Evolutionary conservation across 2,797 vertebrate species (phyloP).

Genomic region (Lepilemur septentrionalis): DNA sequence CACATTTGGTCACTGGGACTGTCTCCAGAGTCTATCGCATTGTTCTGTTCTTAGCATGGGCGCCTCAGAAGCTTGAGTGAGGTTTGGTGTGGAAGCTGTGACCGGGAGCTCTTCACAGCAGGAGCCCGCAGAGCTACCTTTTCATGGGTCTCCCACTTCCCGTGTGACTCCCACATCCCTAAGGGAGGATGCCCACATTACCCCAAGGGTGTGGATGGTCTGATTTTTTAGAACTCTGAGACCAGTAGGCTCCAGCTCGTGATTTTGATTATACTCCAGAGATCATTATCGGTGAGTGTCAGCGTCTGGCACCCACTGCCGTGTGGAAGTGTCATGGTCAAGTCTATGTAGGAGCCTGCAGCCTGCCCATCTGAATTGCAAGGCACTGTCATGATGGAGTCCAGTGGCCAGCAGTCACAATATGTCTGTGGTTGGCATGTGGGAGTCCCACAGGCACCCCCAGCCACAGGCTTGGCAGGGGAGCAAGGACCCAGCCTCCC

Average conservation of each 20-base stretch:
- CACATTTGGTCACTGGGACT: neutral
- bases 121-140: neutral
- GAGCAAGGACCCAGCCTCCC: neutral
- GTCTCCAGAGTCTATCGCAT: neutral
- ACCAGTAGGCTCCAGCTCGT: neutral
- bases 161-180: accelerated
- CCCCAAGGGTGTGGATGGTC: neutral
- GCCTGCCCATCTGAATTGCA: neutral
- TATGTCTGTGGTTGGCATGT: too few species aligned
- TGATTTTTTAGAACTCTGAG: neutral
- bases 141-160: neutral
- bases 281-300: neutral
- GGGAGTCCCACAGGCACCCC: neutral
- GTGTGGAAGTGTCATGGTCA: neutral
- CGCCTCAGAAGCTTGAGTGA: neutral
- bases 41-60: neutral
- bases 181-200: neutral
- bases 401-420: neutral
- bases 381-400: neutral
- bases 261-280: neutral
- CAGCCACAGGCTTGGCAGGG: neutral
- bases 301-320: neutral
- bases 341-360: neutral
- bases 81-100: neutral
- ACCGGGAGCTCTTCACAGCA: neutral